Evolutionary conservation across 2,797 vertebrate species (phyloP).

Genomic region (Adelosebastes latens): DNA sequence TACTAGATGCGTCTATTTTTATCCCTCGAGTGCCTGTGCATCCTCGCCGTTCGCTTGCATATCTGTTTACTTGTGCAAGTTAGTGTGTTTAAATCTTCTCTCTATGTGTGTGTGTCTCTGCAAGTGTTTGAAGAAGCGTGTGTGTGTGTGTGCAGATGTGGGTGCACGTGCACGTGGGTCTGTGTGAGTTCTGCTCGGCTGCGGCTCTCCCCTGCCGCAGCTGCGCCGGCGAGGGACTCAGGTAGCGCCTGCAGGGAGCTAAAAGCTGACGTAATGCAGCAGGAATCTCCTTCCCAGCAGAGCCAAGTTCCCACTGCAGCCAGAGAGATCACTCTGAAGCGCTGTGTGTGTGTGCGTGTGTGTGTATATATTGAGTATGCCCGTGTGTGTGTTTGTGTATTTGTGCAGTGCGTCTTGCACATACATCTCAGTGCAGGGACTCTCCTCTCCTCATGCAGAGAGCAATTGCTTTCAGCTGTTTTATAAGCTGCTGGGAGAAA

Average conservation of each 20-base stretch:
- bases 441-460: constrained; percentile 58
- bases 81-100: background rate
- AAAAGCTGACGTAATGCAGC: constrained; percentile 75
- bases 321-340: constrained; percentile 49
- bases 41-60: background rate
- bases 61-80: background rate
- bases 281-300: constrained; percentile 77
- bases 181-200: constrained; percentile 30
- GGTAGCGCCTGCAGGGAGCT: constrained; percentile 69
- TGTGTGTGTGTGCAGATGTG: background rate
- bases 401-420: constrained; percentile 41
- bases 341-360: background rate
- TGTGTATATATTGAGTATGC: background rate
- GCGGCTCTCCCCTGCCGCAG: constrained; percentile 51
- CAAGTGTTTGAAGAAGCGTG: background rate
- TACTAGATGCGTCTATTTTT: background rate
- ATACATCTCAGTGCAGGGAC: constrained; percentile 61
- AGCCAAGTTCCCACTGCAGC: constrained; percentile 70
- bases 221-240: constrained; percentile 46
- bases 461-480: constrained; percentile 77
- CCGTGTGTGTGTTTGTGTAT: background rate
- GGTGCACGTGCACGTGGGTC: background rate
- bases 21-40: background rate
- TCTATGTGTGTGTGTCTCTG: background rate
- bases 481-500: constrained; percentile 44